Percentiles rank a stretch among this genome's conserved stretches.
Evolutionary conservation across 2,113 vertebrate genomes (phyloP).

Genomic region (Alosa alosa): DNA sequence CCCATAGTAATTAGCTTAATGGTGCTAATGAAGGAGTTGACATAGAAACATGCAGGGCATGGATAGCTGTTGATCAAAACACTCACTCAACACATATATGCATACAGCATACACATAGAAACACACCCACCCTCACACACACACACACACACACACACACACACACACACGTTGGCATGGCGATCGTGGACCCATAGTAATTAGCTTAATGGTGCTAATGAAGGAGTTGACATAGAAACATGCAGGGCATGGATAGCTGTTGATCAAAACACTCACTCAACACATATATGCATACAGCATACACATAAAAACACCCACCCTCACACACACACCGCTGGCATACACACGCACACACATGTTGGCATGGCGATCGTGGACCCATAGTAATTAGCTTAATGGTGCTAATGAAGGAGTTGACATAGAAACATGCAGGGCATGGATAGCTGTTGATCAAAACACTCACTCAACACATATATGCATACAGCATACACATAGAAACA

Average conservation of each 20-base stretch:
- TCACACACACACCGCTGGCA: too few species aligned
- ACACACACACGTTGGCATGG: constrained; percentile 54
- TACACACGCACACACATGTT: background rate
- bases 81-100: constrained; percentile 73
- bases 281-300: constrained; percentile 69
- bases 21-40: constrained; percentile 79
- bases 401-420: constrained; percentile 80
- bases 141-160: constrained; percentile 22
- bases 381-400: constrained; percentile 77
- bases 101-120: constrained; percentile 45
- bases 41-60: constrained; percentile 70
- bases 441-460: constrained; percentile 68
- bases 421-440: constrained; percentile 72
- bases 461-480: constrained; percentile 74
- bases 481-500: constrained; percentile 39
- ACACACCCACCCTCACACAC: constrained; percentile 38
- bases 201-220: constrained; percentile 79
- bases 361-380: constrained; percentile 61
- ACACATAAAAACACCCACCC: background rate
- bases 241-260: constrained; percentile 75
- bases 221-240: constrained; percentile 74
- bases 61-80: constrained; percentile 72
- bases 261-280: constrained; percentile 66
- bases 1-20: constrained; percentile 76
- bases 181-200: constrained; percentile 68